These are phyloP conservation scores for Hirtodrosophila duncani DNA, from an alignment of 2,888 invertebrate species.

Conservation along the genomic window DNA sequence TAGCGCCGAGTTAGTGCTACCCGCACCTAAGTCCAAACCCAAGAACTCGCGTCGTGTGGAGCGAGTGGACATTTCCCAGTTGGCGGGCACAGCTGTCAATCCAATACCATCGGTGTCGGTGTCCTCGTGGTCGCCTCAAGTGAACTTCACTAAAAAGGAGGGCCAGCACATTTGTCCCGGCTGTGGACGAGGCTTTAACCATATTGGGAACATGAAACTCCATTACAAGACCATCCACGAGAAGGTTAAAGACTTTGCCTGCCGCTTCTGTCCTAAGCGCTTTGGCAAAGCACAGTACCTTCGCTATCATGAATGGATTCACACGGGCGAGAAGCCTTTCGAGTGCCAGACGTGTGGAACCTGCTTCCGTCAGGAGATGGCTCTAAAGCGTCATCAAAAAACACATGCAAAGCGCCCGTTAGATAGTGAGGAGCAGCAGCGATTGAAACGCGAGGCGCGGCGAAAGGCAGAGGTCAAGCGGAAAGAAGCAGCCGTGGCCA, in stretches of 20 bases:
- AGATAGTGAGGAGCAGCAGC: constrained; percentile 61
- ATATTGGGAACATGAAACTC: constrained; percentile 73
- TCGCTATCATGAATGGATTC: constrained; percentile 77
- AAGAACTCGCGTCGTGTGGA: constrained; percentile 73
- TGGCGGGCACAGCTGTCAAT: constrained; percentile 74
- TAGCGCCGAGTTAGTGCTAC: constrained; percentile 73
- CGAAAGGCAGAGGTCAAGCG: constrained; percentile 64
- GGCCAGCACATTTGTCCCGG: constrained; percentile 75
- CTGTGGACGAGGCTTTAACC: constrained; percentile 75
- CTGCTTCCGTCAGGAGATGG: constrained; percentile 75
- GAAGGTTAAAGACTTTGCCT: constrained; percentile 75
- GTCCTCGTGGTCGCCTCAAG: constrained; percentile 72
- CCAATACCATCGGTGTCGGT: constrained; percentile 73
- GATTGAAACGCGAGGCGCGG: constrained; percentile 65
- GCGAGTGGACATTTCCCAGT: constrained; percentile 70
- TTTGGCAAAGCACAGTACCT: constrained; percentile 76
- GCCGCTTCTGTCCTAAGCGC: constrained; percentile 74
- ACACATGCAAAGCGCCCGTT: constrained; percentile 71
- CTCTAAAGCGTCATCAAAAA: constrained; percentile 74
- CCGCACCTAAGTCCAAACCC: too few species aligned
- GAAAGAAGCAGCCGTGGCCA: constrained; percentile 72
- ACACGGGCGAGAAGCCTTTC: constrained; percentile 76
- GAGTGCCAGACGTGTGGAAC: constrained; percentile 74
- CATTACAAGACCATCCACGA: constrained; percentile 76
- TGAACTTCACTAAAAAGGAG: constrained; percentile 76